phyloP scores from a whole-genome alignment of 2,888 invertebrate genomes.

The Plebejus anna region DNA sequence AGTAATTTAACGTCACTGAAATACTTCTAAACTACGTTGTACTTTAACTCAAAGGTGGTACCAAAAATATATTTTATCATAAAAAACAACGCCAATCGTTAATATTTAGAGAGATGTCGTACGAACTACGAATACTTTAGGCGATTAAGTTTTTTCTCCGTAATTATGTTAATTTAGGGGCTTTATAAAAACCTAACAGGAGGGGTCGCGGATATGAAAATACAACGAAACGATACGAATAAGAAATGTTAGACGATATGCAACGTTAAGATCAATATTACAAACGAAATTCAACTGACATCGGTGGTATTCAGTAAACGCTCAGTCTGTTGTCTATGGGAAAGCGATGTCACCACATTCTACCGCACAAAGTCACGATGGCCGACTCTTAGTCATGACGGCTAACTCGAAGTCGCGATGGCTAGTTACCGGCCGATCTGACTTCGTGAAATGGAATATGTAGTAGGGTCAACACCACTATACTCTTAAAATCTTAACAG shows the following conservation, averaged over 20 bases:
- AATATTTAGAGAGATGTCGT: slow-evolving; percentile 66
- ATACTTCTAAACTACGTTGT: slow-evolving; percentile 73
- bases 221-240: slow-evolving; percentile 70
- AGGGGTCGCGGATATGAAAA: slow-evolving; percentile 70
- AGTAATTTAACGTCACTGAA: slow-evolving; percentile 70
- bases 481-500: not conserved
- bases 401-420: not conserved
- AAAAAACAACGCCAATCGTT: slow-evolving; percentile 67
- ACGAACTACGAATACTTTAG: slow-evolving; percentile 62
- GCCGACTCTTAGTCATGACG: not conserved
- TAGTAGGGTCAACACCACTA: slow-evolving; percentile 2
- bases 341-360: slow-evolving; percentile 49
- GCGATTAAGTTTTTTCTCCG: slow-evolving; percentile 57
- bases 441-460: slow-evolving; percentile 8
- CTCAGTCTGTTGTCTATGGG: slow-evolving; percentile 60
- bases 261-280: slow-evolving; percentile 72
- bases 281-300: slow-evolving; percentile 65
- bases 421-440: not conserved
- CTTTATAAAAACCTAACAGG: slow-evolving; percentile 59
- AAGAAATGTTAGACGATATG: slow-evolving; percentile 78
- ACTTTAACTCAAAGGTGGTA: slow-evolving; percentile 79
- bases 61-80: slow-evolving; percentile 71
- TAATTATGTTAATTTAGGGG: slow-evolving; percentile 69
- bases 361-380: slow-evolving; percentile 17
- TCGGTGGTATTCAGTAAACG: slow-evolving; percentile 68